Evolutionary conservation across 1,140 invertebrate species (phyloP).

Genomic region (Rhynchophorus ferrugineus): DNA sequence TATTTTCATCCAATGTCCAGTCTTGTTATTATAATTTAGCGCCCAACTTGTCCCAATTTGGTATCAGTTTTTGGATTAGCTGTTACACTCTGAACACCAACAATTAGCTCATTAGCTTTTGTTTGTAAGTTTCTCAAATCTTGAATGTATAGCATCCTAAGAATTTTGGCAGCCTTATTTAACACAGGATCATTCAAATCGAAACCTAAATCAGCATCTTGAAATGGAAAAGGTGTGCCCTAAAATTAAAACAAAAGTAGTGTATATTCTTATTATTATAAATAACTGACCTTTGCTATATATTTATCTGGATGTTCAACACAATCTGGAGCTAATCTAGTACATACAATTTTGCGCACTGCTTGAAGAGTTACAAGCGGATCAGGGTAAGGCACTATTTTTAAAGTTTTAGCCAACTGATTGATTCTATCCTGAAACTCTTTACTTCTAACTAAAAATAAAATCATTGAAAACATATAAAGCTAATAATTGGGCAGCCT

Average conservation of each 20-base stretch:
- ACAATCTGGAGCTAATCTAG: conserved; percentile 57
- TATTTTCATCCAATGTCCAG: too few relatives aligned
- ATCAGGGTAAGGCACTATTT: conserved; percentile 73
- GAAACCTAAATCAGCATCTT: conserved; percentile 61
- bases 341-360: conserved; percentile 58
- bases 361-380: conserved; percentile 71
- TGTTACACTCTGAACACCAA: conserved; percentile 83
- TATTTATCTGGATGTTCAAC: conserved; percentile 52
- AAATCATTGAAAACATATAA: conserved; percentile 3
- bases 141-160: conserved; percentile 84
- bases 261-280: conserved; percentile 7
- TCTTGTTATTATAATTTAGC: too few relatives aligned
- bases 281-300: conserved; percentile 31
- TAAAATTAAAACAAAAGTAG: conserved; percentile 34
- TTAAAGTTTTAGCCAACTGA: conserved; percentile 67
- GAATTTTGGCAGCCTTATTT: conserved; percentile 72
- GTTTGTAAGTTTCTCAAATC: conserved; percentile 89
- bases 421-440: conserved; percentile 78
- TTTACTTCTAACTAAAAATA: conserved; percentile 69
- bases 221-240: conserved; percentile 60
- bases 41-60: conserved; percentile 86
- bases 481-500: conserved; percentile 41
- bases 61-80: conserved; percentile 97
- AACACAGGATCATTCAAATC: conserved; percentile 60
- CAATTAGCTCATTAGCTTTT: conserved; percentile 89